Evolutionary conservation across 2,113 vertebrate genomes (phyloP), one percentile per base, ranked within the genome.

Genomic region (Nipponia nippon): DNA sequence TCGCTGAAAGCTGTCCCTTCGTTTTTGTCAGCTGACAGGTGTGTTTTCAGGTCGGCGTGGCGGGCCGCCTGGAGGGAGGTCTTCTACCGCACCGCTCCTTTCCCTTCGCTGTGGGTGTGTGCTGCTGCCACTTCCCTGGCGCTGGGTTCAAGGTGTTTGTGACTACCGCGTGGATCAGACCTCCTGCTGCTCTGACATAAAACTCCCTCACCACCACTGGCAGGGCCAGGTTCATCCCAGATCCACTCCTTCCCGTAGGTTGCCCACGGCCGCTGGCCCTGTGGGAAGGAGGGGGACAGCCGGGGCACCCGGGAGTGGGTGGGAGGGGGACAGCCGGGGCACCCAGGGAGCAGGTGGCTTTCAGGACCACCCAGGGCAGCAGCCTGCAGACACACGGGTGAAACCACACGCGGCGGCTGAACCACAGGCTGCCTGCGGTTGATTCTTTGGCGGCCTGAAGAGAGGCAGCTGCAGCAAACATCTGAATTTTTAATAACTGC

Each of bases 21-120:
- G 30, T 21, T 66, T 81, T 55, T 27, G 25, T 9, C 47, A 50
- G 38, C 40, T 34, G 25, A 62, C 9, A 14, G 63, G 7, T 79
- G 21, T 16, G 44, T 63, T 63, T 23, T 8, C 5, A 0, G 29
- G 38, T 73, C 2, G 0, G 14, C 2, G 1, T 19, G 47, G 1
- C 1, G 4, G 49, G n/a, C 44, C 3, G 6, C 75, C 49, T 23
- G 78, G 34, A 47, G 8, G 6, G 30, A 13, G 9, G 26, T 21
- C 22, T 38, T n/a, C 36, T 15, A 3, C 32, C 0, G 2, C 23
- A 0, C 25, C 0, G 1, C 61, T 55, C 32, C 46, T 52, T 36
- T 34, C 56, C 36, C 30, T 32, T 61, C 1, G 7, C 49, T 3
- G 2, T 7, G 44, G 25, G 5, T n/a, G 15, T 3, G 1, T 8